A percentile compares a stretch with the other conserved stretches of the same genome.
Evolutionary conservation across 2,888 invertebrate species (phyloP).

Genomic region (Pammene aurita): DNA sequence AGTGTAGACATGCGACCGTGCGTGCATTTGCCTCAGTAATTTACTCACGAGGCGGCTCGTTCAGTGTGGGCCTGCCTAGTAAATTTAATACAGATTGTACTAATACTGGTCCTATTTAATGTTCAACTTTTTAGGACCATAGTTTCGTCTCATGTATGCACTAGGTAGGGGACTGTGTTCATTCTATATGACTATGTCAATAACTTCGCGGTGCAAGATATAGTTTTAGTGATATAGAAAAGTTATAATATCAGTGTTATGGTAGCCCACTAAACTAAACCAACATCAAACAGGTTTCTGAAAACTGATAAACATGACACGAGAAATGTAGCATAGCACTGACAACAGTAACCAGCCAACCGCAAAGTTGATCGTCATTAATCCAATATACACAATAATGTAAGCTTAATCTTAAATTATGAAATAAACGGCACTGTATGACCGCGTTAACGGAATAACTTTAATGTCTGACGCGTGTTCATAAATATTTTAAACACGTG

Average conservation of each 20-base stretch:
- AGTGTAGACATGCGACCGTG: too few relatives aligned
- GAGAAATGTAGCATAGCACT: constrained; percentile 2
- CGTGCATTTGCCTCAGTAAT: too few relatives aligned
- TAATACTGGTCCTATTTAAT: too few relatives aligned
- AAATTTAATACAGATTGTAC: too few relatives aligned
- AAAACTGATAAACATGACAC: background rate
- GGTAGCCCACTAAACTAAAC: background rate
- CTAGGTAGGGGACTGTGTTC: too few relatives aligned
- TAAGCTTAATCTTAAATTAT: constrained; percentile 3
- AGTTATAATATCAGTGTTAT: background rate
- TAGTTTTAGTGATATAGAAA: too few relatives aligned
- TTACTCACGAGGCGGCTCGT: too few relatives aligned
- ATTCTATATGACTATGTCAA: too few relatives aligned
- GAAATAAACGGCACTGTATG: background rate
- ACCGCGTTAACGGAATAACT: background rate
- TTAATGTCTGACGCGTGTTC: background rate
- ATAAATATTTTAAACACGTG: background rate
- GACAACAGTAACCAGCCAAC: constrained; percentile 12
- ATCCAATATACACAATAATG: constrained; percentile 18
- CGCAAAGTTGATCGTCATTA: constrained; percentile 12
- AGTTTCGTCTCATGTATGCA: too few relatives aligned
- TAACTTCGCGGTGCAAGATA: too few relatives aligned
- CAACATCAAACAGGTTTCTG: background rate
- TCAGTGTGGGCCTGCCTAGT: too few relatives aligned
- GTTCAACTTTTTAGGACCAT: too few relatives aligned